Conservation (phyloP, 2,113 vertebrate species). For the Anolis sagrei region DNA sequence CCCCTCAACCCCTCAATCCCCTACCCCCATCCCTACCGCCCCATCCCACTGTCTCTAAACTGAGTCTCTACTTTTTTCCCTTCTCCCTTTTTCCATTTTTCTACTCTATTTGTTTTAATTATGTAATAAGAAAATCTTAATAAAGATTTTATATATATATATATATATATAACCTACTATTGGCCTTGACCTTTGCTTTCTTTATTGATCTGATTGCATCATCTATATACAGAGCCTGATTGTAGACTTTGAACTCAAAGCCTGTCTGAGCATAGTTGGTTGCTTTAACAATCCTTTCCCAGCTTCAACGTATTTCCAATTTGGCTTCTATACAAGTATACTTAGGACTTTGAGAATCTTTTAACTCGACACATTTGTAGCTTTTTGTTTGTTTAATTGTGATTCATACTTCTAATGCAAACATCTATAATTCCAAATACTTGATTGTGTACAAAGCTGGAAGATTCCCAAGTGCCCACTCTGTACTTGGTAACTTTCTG, state of each 20-base stretch:
- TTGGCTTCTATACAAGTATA: neutral
- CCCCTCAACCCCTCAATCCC: too few relatives aligned
- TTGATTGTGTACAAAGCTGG: neutral
- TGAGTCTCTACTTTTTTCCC: too few relatives aligned
- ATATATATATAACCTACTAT: slow-evolving; percentile 29
- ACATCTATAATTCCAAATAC: neutral
- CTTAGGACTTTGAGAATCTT: slow-evolving; percentile 11
- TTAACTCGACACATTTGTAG: neutral
- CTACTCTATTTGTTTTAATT: too few relatives aligned
- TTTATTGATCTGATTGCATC: neutral
- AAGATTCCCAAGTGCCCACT: neutral
- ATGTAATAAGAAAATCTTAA: too few relatives aligned
- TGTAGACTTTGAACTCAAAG: neutral
- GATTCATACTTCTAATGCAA: neutral
- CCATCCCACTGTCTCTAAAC: too few relatives aligned
- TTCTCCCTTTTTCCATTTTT: too few relatives aligned
- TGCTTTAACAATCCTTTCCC: neutral
- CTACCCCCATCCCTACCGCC: too few relatives aligned
- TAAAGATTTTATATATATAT: too few relatives aligned
- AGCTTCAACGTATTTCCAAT: neutral
- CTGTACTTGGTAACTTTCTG: neutral
- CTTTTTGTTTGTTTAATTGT: neutral
- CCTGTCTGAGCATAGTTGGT: slow-evolving; percentile 14
- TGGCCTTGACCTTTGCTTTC: slow-evolving; percentile 62
- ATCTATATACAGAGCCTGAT: neutral